Conservation (phyloP, 2,113 vertebrate species). For the Pithys albifrons region DNA sequence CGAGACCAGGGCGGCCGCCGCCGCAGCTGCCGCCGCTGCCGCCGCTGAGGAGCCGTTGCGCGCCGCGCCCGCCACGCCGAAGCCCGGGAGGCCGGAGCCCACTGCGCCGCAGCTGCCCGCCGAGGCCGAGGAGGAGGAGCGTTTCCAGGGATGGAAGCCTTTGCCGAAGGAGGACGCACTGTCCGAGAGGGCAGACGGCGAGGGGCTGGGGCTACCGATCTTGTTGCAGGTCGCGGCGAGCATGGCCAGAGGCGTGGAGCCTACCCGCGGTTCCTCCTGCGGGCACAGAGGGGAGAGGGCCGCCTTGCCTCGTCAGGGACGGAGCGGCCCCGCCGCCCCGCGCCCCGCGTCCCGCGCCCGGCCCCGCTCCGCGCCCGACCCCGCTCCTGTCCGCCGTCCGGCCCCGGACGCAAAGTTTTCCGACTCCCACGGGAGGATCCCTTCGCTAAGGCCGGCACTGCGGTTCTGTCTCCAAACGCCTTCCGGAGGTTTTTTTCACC, state of each 20-base stretch:
- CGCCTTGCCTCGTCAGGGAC: slow-evolving; percentile 37
- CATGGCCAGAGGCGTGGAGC: slow-evolving; percentile 98
- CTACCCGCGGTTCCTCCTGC: slow-evolving; percentile 97
- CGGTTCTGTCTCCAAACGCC: not conserved
- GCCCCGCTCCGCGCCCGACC: not conserved
- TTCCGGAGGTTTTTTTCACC: not conserved
- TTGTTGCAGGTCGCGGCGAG: slow-evolving; percentile 98
- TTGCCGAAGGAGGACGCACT: slow-evolving; percentile 90
- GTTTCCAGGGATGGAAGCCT: slow-evolving; percentile 97
- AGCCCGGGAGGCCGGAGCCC: slow-evolving; percentile 84
- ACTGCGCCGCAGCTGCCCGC: slow-evolving; percentile 89
- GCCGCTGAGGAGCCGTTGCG: slow-evolving; percentile 79
- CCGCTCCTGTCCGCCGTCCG: not conserved
- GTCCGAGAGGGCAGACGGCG: slow-evolving; percentile 91
- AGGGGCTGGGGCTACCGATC: slow-evolving; percentile 96
- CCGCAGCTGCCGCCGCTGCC: slow-evolving; percentile 83
- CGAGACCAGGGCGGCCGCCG: slow-evolving; percentile 83
- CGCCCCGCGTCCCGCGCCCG: slow-evolving; percentile 5
- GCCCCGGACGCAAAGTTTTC: not conserved
- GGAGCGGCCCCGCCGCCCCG: not conserved
- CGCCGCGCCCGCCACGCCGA: slow-evolving; percentile 82
- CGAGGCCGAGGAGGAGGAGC: slow-evolving; percentile 75
- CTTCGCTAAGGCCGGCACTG: not conserved
- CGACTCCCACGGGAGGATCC: not conserved
- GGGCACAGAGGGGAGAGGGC: slow-evolving; percentile 55